These are phyloP conservation scores for Sebastes wilsoni DNA, from an alignment of 2,797 vertebrate species.

Conservation along the genomic window DNA sequence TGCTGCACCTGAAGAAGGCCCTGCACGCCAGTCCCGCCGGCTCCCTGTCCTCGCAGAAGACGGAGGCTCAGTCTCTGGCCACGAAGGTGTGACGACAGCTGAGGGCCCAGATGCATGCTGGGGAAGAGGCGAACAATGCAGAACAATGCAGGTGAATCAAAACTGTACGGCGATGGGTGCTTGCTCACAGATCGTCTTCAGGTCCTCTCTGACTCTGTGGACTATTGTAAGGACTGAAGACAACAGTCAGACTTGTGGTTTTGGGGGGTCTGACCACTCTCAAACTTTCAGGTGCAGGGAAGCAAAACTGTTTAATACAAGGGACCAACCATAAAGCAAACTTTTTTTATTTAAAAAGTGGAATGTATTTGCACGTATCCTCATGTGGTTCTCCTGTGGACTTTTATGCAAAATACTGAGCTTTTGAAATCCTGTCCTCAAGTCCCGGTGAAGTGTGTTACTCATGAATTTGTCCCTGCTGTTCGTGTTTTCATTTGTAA, in stretches of 20 bases:
- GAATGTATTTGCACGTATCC: constrained; percentile 45
- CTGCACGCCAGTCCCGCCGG: constrained; percentile 78
- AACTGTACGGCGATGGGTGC: constrained; percentile 36
- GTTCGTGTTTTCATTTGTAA: constrained; percentile 67
- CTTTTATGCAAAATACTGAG: constrained; percentile 34
- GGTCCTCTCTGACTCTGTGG: constrained; percentile 40
- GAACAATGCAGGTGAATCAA: constrained; percentile 56
- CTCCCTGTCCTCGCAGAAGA: constrained; percentile 88
- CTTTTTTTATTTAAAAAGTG: constrained; percentile 12
- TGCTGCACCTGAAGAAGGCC: constrained; percentile 85
- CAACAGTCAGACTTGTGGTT: constrained; percentile 15
- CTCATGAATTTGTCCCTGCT: constrained; percentile 32
- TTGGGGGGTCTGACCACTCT: constrained; percentile 6
- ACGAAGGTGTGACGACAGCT: constrained; percentile 83
- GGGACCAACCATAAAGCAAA: constrained; percentile 32
- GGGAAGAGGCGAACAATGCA: constrained; percentile 49
- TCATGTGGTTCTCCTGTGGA: constrained; percentile 38
- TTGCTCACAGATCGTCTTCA: constrained; percentile 4
- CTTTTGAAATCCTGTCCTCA: constrained; percentile 10
- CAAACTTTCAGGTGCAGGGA: constrained; percentile 21
- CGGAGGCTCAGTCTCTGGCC: constrained; percentile 84
- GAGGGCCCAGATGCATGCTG: constrained; percentile 26
- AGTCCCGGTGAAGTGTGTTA: constrained; percentile 30
- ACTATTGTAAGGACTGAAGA: constrained; percentile 14
- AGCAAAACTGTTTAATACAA: constrained; percentile 24